Percentiles rank a stretch among this genome's conserved stretches.
Evolutionary conservation across 2,797 vertebrate genomes (phyloP).

Genomic region (Luscinia luscinia): DNA sequence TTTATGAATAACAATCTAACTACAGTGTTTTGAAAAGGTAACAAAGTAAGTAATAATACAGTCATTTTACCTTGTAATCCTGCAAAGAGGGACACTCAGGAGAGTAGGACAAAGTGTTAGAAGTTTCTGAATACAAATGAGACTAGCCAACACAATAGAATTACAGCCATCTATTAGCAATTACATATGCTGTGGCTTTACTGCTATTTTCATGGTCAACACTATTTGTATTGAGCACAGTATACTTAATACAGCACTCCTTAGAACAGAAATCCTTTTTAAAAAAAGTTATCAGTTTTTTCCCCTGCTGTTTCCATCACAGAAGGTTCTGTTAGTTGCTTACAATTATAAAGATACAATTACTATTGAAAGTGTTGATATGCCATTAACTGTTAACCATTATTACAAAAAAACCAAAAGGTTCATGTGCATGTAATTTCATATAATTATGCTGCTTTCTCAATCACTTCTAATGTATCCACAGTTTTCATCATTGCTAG

Average conservation of each 20-base stretch:
- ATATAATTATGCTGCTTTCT: not conserved
- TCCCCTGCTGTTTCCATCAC: not conserved
- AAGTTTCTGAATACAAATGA: not conserved
- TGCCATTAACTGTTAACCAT: not conserved
- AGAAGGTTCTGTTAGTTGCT: not conserved
- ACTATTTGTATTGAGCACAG: not conserved
- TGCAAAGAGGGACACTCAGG: not conserved
- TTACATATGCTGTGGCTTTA: not conserved
- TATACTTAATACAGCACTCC: not conserved
- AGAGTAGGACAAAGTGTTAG: not conserved
- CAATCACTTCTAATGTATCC: not conserved
- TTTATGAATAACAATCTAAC: not conserved
- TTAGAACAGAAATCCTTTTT: not conserved
- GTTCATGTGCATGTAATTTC: not conserved
- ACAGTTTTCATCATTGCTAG: not conserved
- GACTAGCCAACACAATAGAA: not conserved
- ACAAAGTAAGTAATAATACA: not conserved
- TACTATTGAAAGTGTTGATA: not conserved
- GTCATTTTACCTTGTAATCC: not conserved
- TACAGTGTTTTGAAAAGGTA: not conserved
- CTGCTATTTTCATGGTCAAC: not conserved
- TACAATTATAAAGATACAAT: not conserved
- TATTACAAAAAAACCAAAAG: not conserved
- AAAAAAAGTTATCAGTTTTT: not conserved
- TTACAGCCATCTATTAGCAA: not conserved